A percentile compares a stretch with the other conserved stretches of the same genome.
Conservation (phyloP, 35 echinoderm and acorn worm genomes). For the Stichopus chloronotus region DNA sequence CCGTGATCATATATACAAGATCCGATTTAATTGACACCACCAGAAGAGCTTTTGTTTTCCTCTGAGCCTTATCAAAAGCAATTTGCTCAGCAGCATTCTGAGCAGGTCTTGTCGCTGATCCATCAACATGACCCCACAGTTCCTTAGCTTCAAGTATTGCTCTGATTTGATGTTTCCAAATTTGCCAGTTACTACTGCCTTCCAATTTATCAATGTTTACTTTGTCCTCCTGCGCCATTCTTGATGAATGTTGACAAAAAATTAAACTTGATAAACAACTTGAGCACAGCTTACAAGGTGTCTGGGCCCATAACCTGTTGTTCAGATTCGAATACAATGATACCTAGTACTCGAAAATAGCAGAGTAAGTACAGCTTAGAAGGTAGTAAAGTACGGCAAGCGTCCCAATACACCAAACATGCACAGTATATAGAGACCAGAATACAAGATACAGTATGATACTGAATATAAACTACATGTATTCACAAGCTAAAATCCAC, state of each 20-base stretch:
- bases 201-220: not conserved
- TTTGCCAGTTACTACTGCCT: not conserved
- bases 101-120: not conserved
- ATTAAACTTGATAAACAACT: too few species aligned
- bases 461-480: not conserved
- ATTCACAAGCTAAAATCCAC: not conserved
- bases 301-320: too few species aligned
- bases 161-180: not conserved
- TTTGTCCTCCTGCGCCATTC: not conserved
- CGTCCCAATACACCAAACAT: not conserved
- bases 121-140: constrained; percentile 28
- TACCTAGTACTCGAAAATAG: too few species aligned
- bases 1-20: not conserved
- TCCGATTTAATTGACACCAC: constrained; percentile 11
- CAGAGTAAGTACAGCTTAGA: too few species aligned
- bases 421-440: not conserved
- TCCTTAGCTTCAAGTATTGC: not conserved
- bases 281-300: too few species aligned
- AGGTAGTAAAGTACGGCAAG: not conserved
- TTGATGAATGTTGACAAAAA: too few species aligned
- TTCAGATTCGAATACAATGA: too few species aligned
- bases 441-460: too few species aligned
- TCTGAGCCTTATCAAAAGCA: too few species aligned
- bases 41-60: too few species aligned
- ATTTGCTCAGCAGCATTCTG: not conserved